Conservation (phyloP, 2,888 invertebrate genomes). For the Plagodis pulveraria region DNA sequence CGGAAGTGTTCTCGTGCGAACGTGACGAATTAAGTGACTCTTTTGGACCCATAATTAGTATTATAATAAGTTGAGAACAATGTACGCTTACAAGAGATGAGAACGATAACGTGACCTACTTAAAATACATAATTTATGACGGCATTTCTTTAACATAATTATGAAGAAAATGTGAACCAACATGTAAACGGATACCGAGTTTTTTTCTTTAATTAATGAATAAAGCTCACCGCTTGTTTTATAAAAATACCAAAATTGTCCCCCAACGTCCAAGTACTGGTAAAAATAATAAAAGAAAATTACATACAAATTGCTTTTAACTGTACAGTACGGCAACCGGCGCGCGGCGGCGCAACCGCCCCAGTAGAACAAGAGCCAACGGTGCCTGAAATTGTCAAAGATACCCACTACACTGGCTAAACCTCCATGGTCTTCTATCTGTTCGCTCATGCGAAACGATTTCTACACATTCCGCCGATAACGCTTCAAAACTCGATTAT, state of each 20-base stretch:
- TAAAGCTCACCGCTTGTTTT: no score
- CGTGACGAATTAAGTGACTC: slow-evolving; percentile 16
- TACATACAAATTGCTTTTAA: slow-evolving; percentile 43
- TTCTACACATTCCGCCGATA: slow-evolving; percentile 67
- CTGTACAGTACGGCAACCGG: slow-evolving; percentile 56
- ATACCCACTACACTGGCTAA: slow-evolving; percentile 60
- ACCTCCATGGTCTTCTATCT: slow-evolving; percentile 63
- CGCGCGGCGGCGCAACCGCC: slow-evolving; percentile 70
- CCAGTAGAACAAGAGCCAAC: slow-evolving; percentile 60
- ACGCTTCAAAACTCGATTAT: slow-evolving; percentile 38
- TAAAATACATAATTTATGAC: background rate
- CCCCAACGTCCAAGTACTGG: slow-evolving; percentile 1
- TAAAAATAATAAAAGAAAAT: slow-evolving; percentile 30
- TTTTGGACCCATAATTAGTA: slow-evolving; percentile 1
- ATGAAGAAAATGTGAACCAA: no score
- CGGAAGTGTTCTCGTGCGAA: slow-evolving; percentile 32
- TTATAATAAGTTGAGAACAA: slow-evolving; percentile 6
- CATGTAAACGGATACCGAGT: no score
- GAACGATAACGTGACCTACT: slow-evolving; percentile 5
- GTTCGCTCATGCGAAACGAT: slow-evolving; percentile 67
- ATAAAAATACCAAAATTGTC: no score
- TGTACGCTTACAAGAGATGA: slow-evolving; percentile 4
- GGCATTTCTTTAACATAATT: no score
- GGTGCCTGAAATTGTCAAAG: slow-evolving; percentile 69
- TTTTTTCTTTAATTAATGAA: no score